Percentiles rank a stretch among this genome's conserved stretches.
These are phyloP conservation scores for Drosophila helvetica DNA, from an alignment of 2,888 invertebrate genomes.

Conservation along the genomic window DNA sequence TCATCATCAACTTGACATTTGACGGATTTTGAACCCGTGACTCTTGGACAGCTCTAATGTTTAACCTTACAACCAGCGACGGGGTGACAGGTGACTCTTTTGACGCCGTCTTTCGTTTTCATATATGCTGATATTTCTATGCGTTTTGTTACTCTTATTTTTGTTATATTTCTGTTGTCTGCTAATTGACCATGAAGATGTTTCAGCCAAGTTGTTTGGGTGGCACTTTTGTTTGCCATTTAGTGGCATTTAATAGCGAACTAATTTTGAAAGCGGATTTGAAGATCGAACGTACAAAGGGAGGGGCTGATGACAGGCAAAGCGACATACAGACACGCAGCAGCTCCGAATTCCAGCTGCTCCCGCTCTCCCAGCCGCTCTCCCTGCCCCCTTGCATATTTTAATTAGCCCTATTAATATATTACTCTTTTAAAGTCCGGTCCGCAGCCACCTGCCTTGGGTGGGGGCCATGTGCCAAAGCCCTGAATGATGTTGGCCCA, in stretches of 20 bases:
- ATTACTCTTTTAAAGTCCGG: neutral
- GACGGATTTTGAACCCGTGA: constrained; percentile 60
- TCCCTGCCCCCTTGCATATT: constrained; percentile 48
- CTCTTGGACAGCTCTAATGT: constrained; percentile 49
- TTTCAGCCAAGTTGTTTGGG: constrained; percentile 55
- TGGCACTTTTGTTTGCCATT: constrained; percentile 73
- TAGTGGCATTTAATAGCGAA: constrained; percentile 70
- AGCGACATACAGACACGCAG: neutral
- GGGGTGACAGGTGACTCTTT: constrained; percentile 12
- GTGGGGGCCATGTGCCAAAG: constrained; percentile 43
- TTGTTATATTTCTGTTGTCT: constrained; percentile 63
- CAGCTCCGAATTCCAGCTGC: constrained; percentile 39
- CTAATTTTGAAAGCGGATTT: constrained; percentile 70
- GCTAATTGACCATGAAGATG: constrained; percentile 73
- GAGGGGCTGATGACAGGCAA: constrained; percentile 13
- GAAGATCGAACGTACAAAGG: constrained; percentile 28
- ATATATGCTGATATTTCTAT: constrained; percentile 1
- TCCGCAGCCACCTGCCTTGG: constrained; percentile 36
- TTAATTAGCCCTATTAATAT: constrained; percentile 68
- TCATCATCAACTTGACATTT: constrained; percentile 58
- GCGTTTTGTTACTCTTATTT: constrained; percentile 9
- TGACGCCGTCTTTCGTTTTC: constrained; percentile 11
- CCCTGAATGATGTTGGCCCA: constrained; percentile 52
- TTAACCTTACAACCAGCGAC: constrained; percentile 57
- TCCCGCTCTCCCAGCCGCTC: constrained; percentile 30